These are phyloP conservation scores for Samia ricini DNA, from an alignment of 1,140 invertebrate species.

Conservation along the genomic window DNA sequence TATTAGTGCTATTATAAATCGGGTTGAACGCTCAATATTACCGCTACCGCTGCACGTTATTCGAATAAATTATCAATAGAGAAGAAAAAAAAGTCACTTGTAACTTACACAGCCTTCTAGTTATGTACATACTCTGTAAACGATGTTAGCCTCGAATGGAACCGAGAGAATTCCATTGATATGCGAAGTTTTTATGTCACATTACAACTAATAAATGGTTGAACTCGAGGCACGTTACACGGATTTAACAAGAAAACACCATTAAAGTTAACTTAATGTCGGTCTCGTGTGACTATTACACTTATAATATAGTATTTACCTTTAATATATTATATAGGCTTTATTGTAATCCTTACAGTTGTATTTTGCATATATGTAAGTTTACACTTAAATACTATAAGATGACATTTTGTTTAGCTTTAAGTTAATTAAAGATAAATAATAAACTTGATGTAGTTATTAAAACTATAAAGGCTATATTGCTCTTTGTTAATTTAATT, in stretches of 20 bases:
- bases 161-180: not conserved
- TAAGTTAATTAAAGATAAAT: no score
- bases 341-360: not conserved
- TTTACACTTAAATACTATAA: no score
- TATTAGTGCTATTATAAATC: no score
- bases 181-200: not conserved
- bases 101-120: no score
- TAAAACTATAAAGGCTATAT: no score
- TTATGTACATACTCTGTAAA: not conserved
- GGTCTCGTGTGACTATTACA: not conserved
- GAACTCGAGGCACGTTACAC: not conserved
- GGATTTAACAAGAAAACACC: not conserved
- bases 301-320: not conserved
- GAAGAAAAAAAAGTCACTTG: no score
- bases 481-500: no score
- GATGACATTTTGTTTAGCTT: no score
- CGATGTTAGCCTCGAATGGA: not conserved
- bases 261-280: not conserved
- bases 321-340: not conserved
- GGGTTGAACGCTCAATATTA: no score
- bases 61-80: no score
- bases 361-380: not conserved
- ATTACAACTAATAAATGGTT: conserved; percentile 1
- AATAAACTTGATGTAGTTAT: no score
- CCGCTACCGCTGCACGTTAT: no score